Percentiles rank a stretch among this genome's conserved stretches.
Evolutionary conservation across 2,888 invertebrate species (phyloP).

Genomic region (Drosophila siamana): DNA sequence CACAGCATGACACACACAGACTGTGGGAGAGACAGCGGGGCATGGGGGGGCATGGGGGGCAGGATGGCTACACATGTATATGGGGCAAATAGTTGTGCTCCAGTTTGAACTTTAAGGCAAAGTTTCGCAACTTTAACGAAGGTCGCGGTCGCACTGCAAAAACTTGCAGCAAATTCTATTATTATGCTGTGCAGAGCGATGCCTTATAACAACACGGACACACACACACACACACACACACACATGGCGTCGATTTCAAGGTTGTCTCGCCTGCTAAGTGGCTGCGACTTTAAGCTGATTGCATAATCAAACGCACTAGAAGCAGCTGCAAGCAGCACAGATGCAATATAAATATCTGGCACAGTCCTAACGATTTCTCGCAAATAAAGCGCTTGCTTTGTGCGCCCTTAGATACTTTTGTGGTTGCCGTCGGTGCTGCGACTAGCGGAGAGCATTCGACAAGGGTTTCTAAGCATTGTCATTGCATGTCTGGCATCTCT

Average conservation of each 20-base stretch:
- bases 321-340: too few species aligned
- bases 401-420: too few species aligned
- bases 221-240: conserved; percentile 13
- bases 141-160: conserved; percentile 69
- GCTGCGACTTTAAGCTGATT: conserved; percentile 4
- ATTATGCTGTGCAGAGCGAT: conserved; percentile 50
- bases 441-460: too few species aligned
- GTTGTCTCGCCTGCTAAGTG: conserved; percentile 17
- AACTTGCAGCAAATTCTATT: conserved; percentile 67
- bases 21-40: background rate
- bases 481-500: too few species aligned
- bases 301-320: too few species aligned
- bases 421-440: too few species aligned
- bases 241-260: conserved; percentile 27
- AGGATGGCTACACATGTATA: conserved; percentile 50
- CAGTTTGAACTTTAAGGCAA: conserved; percentile 78
- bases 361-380: too few species aligned
- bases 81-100: conserved; percentile 82
- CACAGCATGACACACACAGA: conserved; percentile 3
- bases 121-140: conserved; percentile 78
- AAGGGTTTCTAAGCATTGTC: too few species aligned
- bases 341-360: too few species aligned
- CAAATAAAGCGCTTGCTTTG: too few species aligned
- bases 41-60: conserved; percentile 3
- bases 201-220: conserved; percentile 15